phyloP scores from a whole-genome alignment of 2,888 invertebrate species.

The Barypeithes pellucidus region DNA sequence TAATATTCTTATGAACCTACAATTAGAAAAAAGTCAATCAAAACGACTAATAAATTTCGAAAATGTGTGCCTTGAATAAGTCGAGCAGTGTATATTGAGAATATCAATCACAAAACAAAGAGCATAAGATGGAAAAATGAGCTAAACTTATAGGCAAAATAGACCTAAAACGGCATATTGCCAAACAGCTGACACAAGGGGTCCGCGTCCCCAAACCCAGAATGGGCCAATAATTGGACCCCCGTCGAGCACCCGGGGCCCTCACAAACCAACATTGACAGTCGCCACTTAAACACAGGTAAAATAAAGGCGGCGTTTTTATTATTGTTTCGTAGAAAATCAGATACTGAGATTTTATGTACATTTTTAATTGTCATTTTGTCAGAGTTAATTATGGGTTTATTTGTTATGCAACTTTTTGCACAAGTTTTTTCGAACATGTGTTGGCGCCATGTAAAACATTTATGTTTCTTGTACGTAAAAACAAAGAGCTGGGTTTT shows the following conservation, averaged over 20 bases:
- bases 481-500: too few species aligned
- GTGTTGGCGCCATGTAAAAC: background rate
- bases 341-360: conserved; percentile 39
- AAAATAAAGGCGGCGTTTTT: conserved; percentile 29
- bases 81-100: too few species aligned
- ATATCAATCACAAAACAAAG: too few species aligned
- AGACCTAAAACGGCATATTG: too few species aligned
- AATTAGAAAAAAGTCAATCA: too few species aligned
- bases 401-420: conserved; percentile 20
- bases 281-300: conserved; percentile 56
- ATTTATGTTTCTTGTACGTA: background rate
- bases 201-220: conserved; percentile 61
- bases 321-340: conserved; percentile 38
- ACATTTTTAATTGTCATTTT: conserved; percentile 41
- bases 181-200: conserved; percentile 54
- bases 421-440: background rate
- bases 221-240: conserved; percentile 71
- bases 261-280: conserved; percentile 57
- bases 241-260: conserved; percentile 64
- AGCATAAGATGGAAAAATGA: too few species aligned
- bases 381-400: conserved; percentile 25
- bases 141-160: too few species aligned
- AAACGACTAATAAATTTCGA: too few species aligned
- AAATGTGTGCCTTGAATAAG: too few species aligned
- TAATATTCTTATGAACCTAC: too few species aligned